phyloP scores from a whole-genome alignment of 2,113 vertebrate genomes.

The Numida meleagris region DNA sequence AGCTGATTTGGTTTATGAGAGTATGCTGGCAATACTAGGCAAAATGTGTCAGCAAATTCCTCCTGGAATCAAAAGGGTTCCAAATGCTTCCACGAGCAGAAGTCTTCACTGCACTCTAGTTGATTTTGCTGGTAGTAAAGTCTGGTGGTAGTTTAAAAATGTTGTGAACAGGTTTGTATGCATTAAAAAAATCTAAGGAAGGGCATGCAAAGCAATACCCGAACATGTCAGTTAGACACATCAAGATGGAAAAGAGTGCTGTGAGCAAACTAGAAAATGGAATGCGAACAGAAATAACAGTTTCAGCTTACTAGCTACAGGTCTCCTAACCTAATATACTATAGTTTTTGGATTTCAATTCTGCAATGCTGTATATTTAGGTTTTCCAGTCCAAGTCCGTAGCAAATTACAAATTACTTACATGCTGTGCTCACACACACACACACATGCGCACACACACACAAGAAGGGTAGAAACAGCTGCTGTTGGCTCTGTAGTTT shows the following conservation, averaged over 20 bases:
- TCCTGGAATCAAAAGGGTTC: not conserved
- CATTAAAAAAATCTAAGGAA: not conserved
- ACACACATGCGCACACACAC: no score
- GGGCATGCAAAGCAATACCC: not conserved
- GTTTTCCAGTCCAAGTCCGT: not conserved
- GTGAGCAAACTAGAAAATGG: not conserved
- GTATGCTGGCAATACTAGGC: not conserved
- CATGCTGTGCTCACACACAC: not conserved
- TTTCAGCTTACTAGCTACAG: not conserved
- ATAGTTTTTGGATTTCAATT: not conserved
- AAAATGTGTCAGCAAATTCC: not conserved
- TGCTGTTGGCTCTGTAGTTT: conserved; percentile 17
- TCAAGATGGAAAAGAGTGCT: not conserved
- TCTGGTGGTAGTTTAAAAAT: not conserved
- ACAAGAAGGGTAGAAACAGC: not conserved
- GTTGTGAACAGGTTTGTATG: not conserved
- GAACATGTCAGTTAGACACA: not conserved
- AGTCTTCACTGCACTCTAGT: not conserved
- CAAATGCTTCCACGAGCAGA: not conserved
- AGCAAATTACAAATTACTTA: conserved; percentile 36
- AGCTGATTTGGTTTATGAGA: not conserved
- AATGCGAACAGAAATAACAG: not conserved
- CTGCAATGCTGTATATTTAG: not conserved
- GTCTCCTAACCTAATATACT: not conserved
- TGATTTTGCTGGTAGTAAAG: not conserved